Conservation (phyloP, 2,888 invertebrate genomes). For the Andrena dorsata region DNA sequence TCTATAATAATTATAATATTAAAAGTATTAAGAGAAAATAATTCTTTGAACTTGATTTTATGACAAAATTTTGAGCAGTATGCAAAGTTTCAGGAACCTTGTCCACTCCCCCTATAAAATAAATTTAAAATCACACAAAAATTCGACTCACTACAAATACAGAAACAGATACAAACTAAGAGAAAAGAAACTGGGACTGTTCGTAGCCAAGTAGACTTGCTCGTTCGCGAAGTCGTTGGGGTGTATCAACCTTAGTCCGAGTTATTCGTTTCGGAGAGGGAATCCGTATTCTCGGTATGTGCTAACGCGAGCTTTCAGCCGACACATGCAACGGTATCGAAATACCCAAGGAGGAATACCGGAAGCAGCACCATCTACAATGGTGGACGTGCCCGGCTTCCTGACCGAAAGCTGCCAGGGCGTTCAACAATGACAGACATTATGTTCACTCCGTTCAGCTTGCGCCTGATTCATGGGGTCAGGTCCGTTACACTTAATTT, state of each 20-base stretch:
- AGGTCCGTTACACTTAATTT: conserved; percentile 26
- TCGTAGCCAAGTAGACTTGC: not conserved
- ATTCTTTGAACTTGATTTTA: too few species aligned
- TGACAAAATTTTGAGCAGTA: too few species aligned
- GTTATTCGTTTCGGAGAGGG: not conserved
- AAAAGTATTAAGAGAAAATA: too few species aligned
- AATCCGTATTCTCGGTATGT: conserved; percentile 28
- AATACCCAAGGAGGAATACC: conserved; percentile 35
- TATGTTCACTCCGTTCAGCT: conserved; percentile 26
- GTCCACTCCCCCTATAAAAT: too few species aligned
- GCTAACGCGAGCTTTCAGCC: conserved; percentile 42
- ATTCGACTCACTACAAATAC: not conserved
- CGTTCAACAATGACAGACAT: conserved; percentile 47
- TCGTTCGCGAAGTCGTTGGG: conserved; percentile 22
- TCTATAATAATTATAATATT: too few species aligned
- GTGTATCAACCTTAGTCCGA: conserved; percentile 1
- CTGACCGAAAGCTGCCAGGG: conserved; percentile 21
- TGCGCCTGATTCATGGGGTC: conserved; percentile 26
- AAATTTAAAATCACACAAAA: not conserved
- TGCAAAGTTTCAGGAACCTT: too few species aligned
- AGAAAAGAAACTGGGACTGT: not conserved
- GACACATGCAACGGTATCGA: conserved; percentile 39
- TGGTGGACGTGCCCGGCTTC: conserved; percentile 46
- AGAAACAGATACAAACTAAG: not conserved
- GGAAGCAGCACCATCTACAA: conserved; percentile 48